Evolutionary conservation across 2,797 vertebrate genomes (phyloP), one percentile per base, ranked within the genome.

Genomic region (Rhabdomys pumilio): DNA sequence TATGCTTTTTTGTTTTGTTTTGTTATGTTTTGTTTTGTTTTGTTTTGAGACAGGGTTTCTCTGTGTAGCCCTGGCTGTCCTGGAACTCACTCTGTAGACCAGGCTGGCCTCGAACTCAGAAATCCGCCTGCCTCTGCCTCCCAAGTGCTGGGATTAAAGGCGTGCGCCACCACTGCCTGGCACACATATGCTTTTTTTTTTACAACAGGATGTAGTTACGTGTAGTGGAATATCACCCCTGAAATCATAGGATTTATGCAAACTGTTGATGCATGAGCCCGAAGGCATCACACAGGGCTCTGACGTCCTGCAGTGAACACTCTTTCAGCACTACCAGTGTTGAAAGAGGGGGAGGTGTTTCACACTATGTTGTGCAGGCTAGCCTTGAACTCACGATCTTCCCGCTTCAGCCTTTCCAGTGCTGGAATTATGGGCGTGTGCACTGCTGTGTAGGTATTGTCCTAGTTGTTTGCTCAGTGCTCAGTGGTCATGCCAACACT

Each of bases 161-260:
- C 10, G 1, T 11, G 50, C 11, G 50, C 50, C 47, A 50, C 50
- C 50, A 50, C 50, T 50, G 50, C 50, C 50, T 50, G 50, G 50
- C 50, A 38, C 41, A 93, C 15, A 63, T 17, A 81, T 59, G 50
- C 61, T 38, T 38, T 38, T 6, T 44, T 61, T 95, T 91, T 96
- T 93, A 89, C 86, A 72, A 91, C 38, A 59, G 31, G 67, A 61
- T 50, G 90, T 38, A 92, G 77, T 77, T 76, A 59, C 31, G 76
- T 57, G 11, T 24, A 12, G 12, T 79, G 1, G 63, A 12, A 26
- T n/a, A 38, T 69, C 93, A 31, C 79, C 90, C 55, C 89, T 24
- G 88, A 96, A 96, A 89, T 34, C 92, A 26, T 63, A 63, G 55
- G 53, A 75, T 41, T 89, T 92, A 65, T 80, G 24, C 24, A 90